phyloP scores from a whole-genome alignment of 2,113 vertebrate genomes.

The Cyphomyrus discorhynchus region DNA sequence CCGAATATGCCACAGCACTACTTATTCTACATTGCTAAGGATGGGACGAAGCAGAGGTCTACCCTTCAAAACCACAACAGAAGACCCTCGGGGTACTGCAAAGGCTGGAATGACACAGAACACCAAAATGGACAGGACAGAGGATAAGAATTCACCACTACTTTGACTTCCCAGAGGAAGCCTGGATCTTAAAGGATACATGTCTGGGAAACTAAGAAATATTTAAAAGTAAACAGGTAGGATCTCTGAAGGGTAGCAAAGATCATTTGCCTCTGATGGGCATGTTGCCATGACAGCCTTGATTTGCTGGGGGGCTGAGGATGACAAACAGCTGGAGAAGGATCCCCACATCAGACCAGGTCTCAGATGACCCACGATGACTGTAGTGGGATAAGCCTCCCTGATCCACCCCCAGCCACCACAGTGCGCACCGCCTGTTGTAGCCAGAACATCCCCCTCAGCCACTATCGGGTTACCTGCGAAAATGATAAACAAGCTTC shows the following conservation, averaged over 20 bases:
- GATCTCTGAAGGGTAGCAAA: not conserved
- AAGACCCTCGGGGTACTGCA: not conserved
- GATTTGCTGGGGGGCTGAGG: not conserved
- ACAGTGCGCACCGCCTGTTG: not conserved
- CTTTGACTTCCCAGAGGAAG: not conserved
- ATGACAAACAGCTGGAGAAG: conserved; percentile 12
- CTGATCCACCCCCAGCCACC: not conserved
- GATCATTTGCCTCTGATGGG: not conserved
- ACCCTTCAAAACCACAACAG: not conserved
- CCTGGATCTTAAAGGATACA: not conserved
- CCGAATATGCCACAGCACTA: not conserved
- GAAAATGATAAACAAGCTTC: conserved; percentile 23
- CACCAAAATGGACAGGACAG: not conserved
- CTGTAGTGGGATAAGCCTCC: not conserved
- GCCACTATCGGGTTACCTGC: conserved; percentile 3
- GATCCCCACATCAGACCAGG: not conserved
- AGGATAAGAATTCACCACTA: not conserved
- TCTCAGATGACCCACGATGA: not conserved
- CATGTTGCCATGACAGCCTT: not conserved
- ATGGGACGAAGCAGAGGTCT: not conserved
- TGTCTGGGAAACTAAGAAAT: not conserved
- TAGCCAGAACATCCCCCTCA: not conserved
- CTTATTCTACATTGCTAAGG: not conserved
- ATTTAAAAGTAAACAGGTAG: not conserved
- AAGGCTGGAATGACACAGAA: not conserved